Conservation (phyloP, 2,888 invertebrate genomes). For the Acrocera orbiculus region DNA sequence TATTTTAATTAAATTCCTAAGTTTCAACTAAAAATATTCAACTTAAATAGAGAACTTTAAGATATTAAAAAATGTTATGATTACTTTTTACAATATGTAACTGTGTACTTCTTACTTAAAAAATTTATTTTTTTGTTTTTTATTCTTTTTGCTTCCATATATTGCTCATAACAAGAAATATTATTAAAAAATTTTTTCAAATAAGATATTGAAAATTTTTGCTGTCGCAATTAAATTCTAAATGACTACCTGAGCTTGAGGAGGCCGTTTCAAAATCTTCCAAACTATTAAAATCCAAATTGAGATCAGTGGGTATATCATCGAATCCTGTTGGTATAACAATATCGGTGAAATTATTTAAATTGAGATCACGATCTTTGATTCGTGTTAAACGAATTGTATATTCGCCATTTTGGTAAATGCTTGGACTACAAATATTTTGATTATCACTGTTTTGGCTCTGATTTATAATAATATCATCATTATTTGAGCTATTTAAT, state of each 20-base stretch:
- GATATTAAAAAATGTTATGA: no score
- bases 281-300: constrained; percentile 9
- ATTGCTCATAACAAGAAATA: no score
- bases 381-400: constrained; percentile 6
- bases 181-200: constrained; percentile 4
- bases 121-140: no score
- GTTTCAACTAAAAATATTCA: no score
- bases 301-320: constrained; percentile 8
- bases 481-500: constrained; percentile 1
- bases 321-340: constrained; percentile 2
- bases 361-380: constrained; percentile 8
- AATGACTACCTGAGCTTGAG: constrained; percentile 14
- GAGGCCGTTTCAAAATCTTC: constrained; percentile 10
- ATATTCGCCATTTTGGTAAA: constrained; percentile 6
- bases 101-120: no score
- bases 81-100: no score
- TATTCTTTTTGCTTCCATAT: no score
- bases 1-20: no score
- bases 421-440: constrained; percentile 2
- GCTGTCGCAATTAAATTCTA: constrained; percentile 12
- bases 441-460: no score
- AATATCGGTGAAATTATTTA: constrained; percentile 3
- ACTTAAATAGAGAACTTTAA: no score
- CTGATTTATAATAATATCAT: constrained; percentile 3
- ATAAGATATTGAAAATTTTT: constrained; percentile 10